Evolutionary conservation across 2,797 vertebrate species (phyloP).

Genomic region (Neosalanx taihuensis): DNA sequence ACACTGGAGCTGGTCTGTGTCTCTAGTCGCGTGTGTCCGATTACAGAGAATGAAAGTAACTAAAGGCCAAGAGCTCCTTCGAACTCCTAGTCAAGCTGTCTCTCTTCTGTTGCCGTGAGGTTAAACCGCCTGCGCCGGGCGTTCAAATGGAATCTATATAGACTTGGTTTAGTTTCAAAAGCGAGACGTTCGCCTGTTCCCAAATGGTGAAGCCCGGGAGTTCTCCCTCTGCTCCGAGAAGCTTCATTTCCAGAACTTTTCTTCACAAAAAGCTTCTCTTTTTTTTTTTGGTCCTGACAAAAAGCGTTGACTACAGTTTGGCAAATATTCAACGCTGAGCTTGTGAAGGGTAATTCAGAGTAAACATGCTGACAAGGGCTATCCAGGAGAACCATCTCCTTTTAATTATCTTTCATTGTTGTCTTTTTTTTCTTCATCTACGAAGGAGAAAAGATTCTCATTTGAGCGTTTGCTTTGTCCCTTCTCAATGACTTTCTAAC

Average conservation of each 20-base stretch:
- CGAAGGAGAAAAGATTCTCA: too few species aligned
- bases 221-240: neutral
- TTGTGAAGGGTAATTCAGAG: too few species aligned
- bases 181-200: neutral
- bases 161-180: neutral
- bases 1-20: neutral
- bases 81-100: neutral
- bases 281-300: neutral
- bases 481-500: too few species aligned
- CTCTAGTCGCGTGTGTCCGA: neutral
- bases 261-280: neutral
- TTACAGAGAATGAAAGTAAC: neutral
- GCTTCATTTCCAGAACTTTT: neutral
- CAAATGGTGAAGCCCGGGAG: neutral
- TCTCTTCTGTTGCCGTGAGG: neutral
- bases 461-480: too few species aligned
- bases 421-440: too few species aligned
- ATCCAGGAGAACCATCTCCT: too few species aligned
- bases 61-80: neutral
- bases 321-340: too few species aligned
- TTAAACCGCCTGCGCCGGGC: neutral
- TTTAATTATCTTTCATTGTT: too few species aligned
- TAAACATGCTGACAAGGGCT: too few species aligned
- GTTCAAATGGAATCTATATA: neutral
- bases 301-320: too few species aligned